Evolutionary conservation across 2,888 invertebrate species (phyloP), one percentile per base, ranked within the genome.

Genomic region (Leptinotarsa rubiginosa): DNA sequence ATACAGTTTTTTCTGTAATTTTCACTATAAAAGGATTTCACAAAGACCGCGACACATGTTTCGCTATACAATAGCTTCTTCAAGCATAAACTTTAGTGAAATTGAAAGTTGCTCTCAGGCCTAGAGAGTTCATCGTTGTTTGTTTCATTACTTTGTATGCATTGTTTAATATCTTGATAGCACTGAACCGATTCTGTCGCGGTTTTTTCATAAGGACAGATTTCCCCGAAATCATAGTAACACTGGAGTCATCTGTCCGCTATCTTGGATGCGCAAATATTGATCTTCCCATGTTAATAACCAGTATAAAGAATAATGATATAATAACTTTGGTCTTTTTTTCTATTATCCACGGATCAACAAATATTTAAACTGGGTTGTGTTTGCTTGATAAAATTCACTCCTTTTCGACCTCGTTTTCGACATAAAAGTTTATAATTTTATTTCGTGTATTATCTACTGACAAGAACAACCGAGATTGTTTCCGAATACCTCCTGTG

Each of bases 181-280:
- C 10, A 52, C 13, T 22, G 2, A 20, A 22, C 56, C 56, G 20
- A 56, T 56, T 56, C 13, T 13, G 4, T 4, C 3, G 56, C 56
- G 56, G 56, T 56, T 56, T 56, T 56, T 56, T 56, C 31, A 56
- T 56, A 3, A 56, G 22, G 16, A 22, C 13, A 56, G 22, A 22
- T 56, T 54, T 56, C 56, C 56, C 56, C 4, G 22, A 56, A 56
- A 22, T 56, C 56, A 56, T 13, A 56, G 20, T 12, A 13, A 20
- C 22, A 22, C 20, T 56, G 56, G 22, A 22, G 18, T 56, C 20
- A 22, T 56, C 22, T 22, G 56, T 13, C 22, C 22, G 56, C 56
- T 56, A 56, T 56, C 56, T 52, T 52, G 15, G 20, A 22, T 22
- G 22, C 4, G 56, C 56, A 56, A 56, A 56, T 56, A 56, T 56